These are phyloP conservation scores for Yponomeuta evonymella DNA, from an alignment of 2,888 invertebrate genomes.

Conservation along the genomic window DNA sequence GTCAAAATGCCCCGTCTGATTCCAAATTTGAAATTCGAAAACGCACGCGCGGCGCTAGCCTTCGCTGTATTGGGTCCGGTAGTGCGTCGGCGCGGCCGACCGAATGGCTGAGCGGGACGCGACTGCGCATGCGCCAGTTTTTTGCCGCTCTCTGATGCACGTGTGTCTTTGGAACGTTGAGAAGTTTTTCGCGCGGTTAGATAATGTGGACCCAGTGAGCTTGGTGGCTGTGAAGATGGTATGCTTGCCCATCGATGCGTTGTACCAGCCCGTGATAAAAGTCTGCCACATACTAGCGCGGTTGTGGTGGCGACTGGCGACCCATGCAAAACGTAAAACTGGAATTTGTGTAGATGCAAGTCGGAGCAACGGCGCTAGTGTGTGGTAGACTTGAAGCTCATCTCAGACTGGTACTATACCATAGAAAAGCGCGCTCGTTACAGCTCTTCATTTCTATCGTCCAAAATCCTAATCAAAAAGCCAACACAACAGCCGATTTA, in stretches of 20 bases:
- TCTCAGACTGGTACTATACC: no score
- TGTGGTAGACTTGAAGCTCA: no score
- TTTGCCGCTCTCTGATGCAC: not conserved
- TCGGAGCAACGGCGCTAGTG: no score
- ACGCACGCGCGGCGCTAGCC: conserved; percentile 15
- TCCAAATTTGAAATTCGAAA: conserved; percentile 18
- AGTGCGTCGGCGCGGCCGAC: not conserved
- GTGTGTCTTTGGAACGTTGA: not conserved
- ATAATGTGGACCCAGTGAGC: not conserved
- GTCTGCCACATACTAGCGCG: no score
- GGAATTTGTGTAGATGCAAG: no score
- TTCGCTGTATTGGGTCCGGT: not conserved
- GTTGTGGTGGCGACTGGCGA: no score
- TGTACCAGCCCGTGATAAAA: no score
- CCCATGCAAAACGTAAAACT: no score
- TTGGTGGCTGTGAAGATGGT: not conserved
- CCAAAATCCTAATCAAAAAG: no score
- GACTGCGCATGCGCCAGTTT: conserved; percentile 8
- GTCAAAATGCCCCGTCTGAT: conserved; percentile 39
- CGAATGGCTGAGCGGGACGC: not conserved
- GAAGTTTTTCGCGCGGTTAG: conserved; percentile 8
- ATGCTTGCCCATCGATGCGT: not conserved
- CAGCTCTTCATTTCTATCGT: no score
- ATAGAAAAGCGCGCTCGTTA: no score
- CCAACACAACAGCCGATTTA: no score